A percentile compares a stretch with the other conserved stretches of the same genome.
Conservation (phyloP, 2,888 invertebrate species). For the Hypselothyrea guttata region DNA sequence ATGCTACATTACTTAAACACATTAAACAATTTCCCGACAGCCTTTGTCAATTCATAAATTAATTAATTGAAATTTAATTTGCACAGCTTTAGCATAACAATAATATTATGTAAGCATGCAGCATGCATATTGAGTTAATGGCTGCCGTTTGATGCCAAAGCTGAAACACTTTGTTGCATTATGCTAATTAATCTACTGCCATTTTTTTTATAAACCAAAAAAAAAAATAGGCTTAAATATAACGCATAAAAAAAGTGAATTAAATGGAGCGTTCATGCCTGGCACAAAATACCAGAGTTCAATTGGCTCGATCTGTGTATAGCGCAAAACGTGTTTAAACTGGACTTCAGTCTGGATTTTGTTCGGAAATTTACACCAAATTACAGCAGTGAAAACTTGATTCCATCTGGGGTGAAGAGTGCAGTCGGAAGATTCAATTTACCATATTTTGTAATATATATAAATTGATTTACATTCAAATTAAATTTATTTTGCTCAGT, state of each 20-base stretch:
- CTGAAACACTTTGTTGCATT: conserved; percentile 14
- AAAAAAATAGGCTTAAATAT: background rate
- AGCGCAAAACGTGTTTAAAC: background rate
- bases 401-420: too few relatives aligned
- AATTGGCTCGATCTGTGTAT: background rate
- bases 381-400: too few relatives aligned
- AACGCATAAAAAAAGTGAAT: background rate
- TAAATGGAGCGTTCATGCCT: background rate
- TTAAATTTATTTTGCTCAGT: too few relatives aligned
- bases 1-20: conserved; percentile 31
- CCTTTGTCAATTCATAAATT: conserved; percentile 33
- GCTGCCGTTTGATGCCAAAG: conserved; percentile 5
- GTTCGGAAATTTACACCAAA: background rate
- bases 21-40: conserved; percentile 15
- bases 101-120: too few relatives aligned
- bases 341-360: background rate
- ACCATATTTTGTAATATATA: background rate
- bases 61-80: conserved; percentile 52
- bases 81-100: conserved; percentile 1
- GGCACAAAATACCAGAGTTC: too few relatives aligned
- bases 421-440: too few relatives aligned
- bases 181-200: conserved; percentile 29
- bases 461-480: background rate
- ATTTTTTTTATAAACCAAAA: background rate
- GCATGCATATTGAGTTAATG: conserved; percentile 30